phyloP scores from a whole-genome alignment of 2,888 invertebrate genomes.

The Podabrus alpinus region DNA sequence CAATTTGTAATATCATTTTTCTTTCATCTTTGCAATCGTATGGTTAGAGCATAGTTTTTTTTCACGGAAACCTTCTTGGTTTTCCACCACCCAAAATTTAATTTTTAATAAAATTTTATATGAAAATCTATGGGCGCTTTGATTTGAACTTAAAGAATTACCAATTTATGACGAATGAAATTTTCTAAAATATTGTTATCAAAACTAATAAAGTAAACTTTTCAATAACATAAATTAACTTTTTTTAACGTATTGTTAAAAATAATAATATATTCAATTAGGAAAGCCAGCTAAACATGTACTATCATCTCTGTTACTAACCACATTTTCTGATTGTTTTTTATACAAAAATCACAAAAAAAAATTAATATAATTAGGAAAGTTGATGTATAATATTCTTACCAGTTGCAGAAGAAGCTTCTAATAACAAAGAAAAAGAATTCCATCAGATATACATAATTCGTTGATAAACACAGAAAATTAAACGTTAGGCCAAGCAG shows the following conservation, averaged over 20 bases:
- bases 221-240: no score
- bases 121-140: not conserved
- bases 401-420: conserved; percentile 19
- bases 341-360: not conserved
- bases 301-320: not conserved
- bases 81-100: not conserved
- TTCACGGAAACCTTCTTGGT: not conserved
- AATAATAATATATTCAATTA: no score
- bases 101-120: not conserved
- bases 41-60: not conserved
- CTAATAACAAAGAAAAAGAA: conserved; percentile 19
- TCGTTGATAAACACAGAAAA: conserved; percentile 35
- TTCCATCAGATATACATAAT: conserved; percentile 34
- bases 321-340: not conserved
- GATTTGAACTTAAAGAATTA: no score
- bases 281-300: not conserved
- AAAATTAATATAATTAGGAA: not conserved
- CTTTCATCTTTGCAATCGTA: no score
- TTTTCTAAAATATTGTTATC: not conserved
- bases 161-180: not conserved
- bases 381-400: conserved; percentile 3
- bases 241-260: no score
- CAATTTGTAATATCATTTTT: not conserved
- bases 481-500: conserved; percentile 37
- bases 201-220: no score